Evolutionary conservation across 2,797 vertebrate genomes (phyloP), one percentile per base, ranked within the genome.

Genomic region (Lophura swinhoii): DNA sequence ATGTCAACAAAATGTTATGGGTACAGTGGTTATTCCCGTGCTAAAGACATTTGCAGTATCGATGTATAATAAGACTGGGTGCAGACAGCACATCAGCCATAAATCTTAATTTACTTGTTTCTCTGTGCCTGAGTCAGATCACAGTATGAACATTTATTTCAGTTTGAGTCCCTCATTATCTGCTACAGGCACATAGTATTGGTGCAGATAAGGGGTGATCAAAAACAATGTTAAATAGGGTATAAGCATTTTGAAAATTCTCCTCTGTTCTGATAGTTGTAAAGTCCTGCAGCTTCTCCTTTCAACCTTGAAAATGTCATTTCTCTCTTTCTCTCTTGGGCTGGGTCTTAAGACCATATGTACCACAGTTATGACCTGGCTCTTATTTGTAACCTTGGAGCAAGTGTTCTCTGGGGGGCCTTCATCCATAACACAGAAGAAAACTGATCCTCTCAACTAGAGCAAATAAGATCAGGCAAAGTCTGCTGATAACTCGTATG

Each of bases 41-140:
- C 29, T 76, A 69, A 46, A 93, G 56, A 70, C 1, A 2, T 89
- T 80, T 87, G 21, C 12, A 28, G 20, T 56, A 66, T 1, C 56
- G 33, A 58, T 69, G 23, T 72, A 59, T 63, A 75, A 70, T 63
- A 35, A 66, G 26, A 80, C 87, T 55, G 63, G 31, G 22, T 87
- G 69, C 94, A 75, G 62, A 91, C 51, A 75, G 12, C n/a, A 39
- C 39, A 39, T 60, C 48, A 67, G 63, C 14, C 76, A 70, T 86
- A 94, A 87, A 91, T 94, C 51, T 35, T 78, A 31, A 84, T 91
- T 95, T 94, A 31, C n/a, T 84, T 77, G 37, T 44, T 90, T 82
- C 29, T 59, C 11, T 72, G 35, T 67, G 43, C 15, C 18, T 70
- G 39, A 89, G 43, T 87, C 67, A 92, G 46, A 24, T 39, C 22